Conservation (phyloP, 2,888 invertebrate species). For the Hofmannophila pseudospretella region DNA sequence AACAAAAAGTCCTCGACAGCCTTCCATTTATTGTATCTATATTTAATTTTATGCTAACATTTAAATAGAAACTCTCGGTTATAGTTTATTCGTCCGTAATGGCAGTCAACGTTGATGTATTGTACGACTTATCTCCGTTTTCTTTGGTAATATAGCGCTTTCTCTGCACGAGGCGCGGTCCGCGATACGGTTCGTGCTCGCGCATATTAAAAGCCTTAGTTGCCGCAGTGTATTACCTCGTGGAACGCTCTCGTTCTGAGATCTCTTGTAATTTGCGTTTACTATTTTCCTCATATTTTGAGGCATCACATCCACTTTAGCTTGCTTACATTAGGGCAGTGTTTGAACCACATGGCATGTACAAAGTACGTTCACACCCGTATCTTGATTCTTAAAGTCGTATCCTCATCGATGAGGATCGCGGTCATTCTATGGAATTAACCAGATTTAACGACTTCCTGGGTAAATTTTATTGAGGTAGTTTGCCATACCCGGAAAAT, state of each 20-base stretch:
- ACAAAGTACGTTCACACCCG: too few relatives aligned
- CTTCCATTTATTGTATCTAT: slow-evolving; percentile 45
- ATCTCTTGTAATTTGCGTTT: too few relatives aligned
- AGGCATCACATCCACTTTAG: too few relatives aligned
- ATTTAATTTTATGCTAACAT: slow-evolving; percentile 44
- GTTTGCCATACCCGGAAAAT: too few relatives aligned
- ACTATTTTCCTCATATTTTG: too few relatives aligned
- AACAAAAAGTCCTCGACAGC: slow-evolving; percentile 41
- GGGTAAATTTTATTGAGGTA: too few relatives aligned
- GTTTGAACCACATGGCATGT: too few relatives aligned
- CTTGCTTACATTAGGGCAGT: too few relatives aligned
- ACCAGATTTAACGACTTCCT: too few relatives aligned
- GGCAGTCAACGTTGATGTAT: slow-evolving; percentile 43
- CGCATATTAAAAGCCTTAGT: slow-evolving; percentile 6
- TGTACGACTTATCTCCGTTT: slow-evolving; percentile 39
- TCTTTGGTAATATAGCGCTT: slow-evolving; percentile 56
- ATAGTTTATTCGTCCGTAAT: slow-evolving; percentile 33
- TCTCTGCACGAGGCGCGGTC: slow-evolving; percentile 16
- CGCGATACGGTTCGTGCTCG: slow-evolving; percentile 6
- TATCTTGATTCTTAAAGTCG: too few relatives aligned
- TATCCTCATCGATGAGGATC: too few relatives aligned
- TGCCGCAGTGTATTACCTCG: not conserved
- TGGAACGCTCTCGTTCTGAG: not conserved
- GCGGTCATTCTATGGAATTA: too few relatives aligned
- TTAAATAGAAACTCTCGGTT: slow-evolving; percentile 54